Conservation (phyloP, 2,113 vertebrate genomes). For the Corythaixoides concolor region DNA sequence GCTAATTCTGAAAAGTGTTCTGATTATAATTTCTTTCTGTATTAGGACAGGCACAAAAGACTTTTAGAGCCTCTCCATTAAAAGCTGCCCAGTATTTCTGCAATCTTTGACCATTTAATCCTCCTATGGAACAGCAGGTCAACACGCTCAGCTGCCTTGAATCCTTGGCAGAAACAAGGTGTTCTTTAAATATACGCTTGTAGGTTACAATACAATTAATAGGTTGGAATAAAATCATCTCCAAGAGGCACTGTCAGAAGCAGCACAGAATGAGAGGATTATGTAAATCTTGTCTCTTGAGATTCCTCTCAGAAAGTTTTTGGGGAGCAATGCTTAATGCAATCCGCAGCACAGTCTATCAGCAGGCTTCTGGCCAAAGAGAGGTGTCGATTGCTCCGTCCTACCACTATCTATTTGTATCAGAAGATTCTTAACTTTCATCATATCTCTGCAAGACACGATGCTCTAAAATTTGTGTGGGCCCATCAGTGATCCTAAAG, state of each 20-base stretch:
- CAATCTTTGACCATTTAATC: neutral
- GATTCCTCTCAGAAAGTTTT: neutral
- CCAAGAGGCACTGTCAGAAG: neutral
- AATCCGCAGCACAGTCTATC: neutral
- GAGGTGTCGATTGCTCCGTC: neutral
- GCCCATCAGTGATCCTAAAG: neutral
- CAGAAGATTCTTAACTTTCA: neutral
- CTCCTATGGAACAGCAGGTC: neutral
- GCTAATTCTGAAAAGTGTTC: conserved; percentile 27
- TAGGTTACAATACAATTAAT: neutral
- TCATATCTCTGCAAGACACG: neutral
- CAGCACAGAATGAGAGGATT: neutral
- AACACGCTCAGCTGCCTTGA: neutral
- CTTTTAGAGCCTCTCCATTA: neutral
- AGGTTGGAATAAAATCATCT: neutral
- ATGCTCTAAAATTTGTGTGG: neutral
- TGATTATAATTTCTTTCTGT: conserved; percentile 41
- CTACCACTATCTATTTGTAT: too few relatives aligned
- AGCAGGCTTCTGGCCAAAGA: neutral
- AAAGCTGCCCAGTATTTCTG: neutral
- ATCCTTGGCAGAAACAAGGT: conserved; percentile 5
- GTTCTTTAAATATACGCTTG: neutral
- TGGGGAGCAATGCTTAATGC: neutral
- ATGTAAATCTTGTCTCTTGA: neutral
- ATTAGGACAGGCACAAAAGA: conserved; percentile 41